Base-by-base conservation (phyloP, 1,140 invertebrate genomes). In the Drosophila pandora region DNA sequence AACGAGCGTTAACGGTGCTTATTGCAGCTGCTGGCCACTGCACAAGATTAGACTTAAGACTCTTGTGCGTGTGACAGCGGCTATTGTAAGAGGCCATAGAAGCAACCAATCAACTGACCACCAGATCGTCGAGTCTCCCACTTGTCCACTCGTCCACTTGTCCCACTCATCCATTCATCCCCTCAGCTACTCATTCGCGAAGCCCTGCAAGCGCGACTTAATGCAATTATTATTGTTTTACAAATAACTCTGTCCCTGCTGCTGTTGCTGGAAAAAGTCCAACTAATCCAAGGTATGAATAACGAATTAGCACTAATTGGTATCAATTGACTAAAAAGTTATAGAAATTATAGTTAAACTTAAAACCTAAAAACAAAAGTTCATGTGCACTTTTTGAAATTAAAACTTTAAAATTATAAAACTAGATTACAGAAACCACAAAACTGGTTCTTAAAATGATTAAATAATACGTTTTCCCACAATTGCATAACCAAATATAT, bases 51-150 rank as follows among this genome's bases (percentile, higher is more conserved):
- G 95, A 95, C 89, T 92, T 72, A 92, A 94, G 95, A 97, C 96
- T 97, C 96, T 97, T 97, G 96, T 97, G 96, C 96, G 96, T 97
- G 96, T 97, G 96, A 97, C 96, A 97, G 96, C 96, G 96, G 96
- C 96, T 97, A 97, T 97, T 95, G 95, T 96, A 95, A 95, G 95
- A 93, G 83, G 93, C 94, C 93, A 93, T 92, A 92, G 79, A 79
- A 78, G 92, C 94, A 90, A 34, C 83, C 49, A 41, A 48, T 13
- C 8, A 25, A 21, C 34, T 37, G 10, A 12, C 34, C 34, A 37
- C 17, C 41, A 43, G 13, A 43, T 43, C 41, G 41, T 43, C 41
- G n/a, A 21, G 41, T 43, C 6, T 17, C n/a, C 13, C 41, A 43
- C 41, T 43, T 7, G 13, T 43, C 41, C 12, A 41, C 37, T 13